Percentiles rank a stretch among this genome's conserved stretches.
These are phyloP conservation scores for Crotalus viridis DNA, from an alignment of 2,113 vertebrate species.

Conservation along the genomic window DNA sequence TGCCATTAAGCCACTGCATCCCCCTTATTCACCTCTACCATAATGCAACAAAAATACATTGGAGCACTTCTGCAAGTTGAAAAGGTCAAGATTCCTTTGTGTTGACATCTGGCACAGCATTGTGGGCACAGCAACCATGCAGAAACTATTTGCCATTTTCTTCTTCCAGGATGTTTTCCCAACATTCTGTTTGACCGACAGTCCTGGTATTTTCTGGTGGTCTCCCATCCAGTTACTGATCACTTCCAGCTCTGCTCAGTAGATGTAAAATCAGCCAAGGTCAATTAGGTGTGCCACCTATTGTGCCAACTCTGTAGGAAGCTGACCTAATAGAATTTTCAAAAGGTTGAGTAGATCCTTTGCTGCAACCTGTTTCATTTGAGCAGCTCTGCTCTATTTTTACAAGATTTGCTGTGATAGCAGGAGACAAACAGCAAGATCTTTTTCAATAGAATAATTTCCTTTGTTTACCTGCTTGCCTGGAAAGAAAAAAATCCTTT, in stretches of 20 bases:
- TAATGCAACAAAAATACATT: not conserved
- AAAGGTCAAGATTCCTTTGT: not conserved
- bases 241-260: not conserved
- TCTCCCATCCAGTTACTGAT: not conserved
- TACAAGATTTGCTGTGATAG: not conserved
- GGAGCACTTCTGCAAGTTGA: not conserved
- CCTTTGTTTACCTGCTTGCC: conserved; percentile 9
- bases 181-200: not conserved
- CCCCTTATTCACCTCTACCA: not conserved
- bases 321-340: not conserved
- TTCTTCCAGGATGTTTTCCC: not conserved
- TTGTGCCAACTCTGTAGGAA: not conserved
- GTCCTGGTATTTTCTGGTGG: not conserved
- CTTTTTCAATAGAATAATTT: not conserved
- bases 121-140: not conserved
- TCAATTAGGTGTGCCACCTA: not conserved
- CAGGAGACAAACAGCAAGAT: not conserved
- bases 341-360: not conserved
- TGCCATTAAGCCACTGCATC: not conserved
- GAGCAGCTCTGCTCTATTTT: not conserved
- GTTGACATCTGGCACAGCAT: not conserved
- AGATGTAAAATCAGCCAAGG: not conserved
- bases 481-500: not conserved
- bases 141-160: not conserved
- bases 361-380: not conserved